phyloP scores from a whole-genome alignment of 2,797 vertebrate species.

The Rhinophrynus dorsalis region DNA sequence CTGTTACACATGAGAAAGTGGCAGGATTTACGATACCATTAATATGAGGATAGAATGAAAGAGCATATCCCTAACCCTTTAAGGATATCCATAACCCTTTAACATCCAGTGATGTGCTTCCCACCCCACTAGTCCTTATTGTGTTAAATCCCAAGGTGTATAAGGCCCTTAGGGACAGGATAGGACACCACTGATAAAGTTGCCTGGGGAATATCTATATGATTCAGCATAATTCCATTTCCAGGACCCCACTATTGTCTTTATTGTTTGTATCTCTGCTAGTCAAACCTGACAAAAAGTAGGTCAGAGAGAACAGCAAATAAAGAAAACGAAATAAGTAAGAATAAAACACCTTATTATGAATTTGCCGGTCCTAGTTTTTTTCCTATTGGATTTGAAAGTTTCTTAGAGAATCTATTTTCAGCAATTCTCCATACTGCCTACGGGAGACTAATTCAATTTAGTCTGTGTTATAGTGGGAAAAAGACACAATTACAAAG shows the following conservation, averaged over 20 bases:
- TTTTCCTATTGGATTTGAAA: slow-evolving; percentile 25
- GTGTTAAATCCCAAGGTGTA: too few relatives aligned
- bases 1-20: too few relatives aligned
- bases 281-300: slow-evolving; percentile 6
- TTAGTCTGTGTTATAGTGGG: not conserved
- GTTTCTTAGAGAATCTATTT: slow-evolving; percentile 73
- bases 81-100: too few relatives aligned
- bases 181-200: too few relatives aligned
- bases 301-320: slow-evolving; percentile 23
- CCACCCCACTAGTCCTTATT: too few relatives aligned
- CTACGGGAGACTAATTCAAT: slow-evolving; percentile 61
- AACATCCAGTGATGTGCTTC: too few relatives aligned
- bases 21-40: too few relatives aligned
- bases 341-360: slow-evolving; percentile 14
- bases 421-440: slow-evolving; percentile 77
- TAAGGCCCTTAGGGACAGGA: too few relatives aligned
- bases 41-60: too few relatives aligned
- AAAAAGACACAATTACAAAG: not conserved
- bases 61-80: too few relatives aligned
- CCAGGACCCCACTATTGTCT: not conserved
- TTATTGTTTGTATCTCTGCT: slow-evolving; percentile 11
- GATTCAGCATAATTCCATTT: slow-evolving; percentile 26
- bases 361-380: not conserved
- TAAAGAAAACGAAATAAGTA: slow-evolving; percentile 18
- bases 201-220: too few relatives aligned